These are phyloP conservation scores for Pyrocoelia pectoralis DNA, from an alignment of 2,888 invertebrate genomes.

Conservation along the genomic window DNA sequence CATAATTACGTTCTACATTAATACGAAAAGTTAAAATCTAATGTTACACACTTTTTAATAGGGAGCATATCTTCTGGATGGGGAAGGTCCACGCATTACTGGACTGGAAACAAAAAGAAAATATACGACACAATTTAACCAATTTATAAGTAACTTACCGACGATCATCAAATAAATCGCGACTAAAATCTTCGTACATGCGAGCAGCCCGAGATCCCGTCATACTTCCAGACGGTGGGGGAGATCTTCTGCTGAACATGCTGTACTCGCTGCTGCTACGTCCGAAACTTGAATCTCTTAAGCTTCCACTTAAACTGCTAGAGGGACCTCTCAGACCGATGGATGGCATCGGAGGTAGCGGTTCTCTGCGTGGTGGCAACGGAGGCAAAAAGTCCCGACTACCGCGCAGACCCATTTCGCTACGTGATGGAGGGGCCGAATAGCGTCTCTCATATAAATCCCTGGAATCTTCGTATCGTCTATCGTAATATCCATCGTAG, in stretches of 20 bases:
- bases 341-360: conserved; percentile 76
- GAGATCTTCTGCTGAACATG: conserved; percentile 85
- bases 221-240: conserved; percentile 62
- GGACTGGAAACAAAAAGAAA: too few species aligned
- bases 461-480: conserved; percentile 80
- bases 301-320: conserved; percentile 68
- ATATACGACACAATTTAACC: neutral
- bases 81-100: conserved; percentile 82
- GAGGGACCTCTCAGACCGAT: conserved; percentile 64
- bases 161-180: conserved; percentile 88
- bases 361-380: conserved; percentile 74
- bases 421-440: conserved; percentile 65
- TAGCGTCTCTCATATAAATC: conserved; percentile 85
- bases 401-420: conserved; percentile 55
- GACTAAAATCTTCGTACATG: conserved; percentile 88
- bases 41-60: conserved; percentile 67
- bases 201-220: conserved; percentile 62
- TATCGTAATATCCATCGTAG: conserved; percentile 83
- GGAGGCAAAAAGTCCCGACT: conserved; percentile 75
- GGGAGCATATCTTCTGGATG: conserved; percentile 86
- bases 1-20: too few species aligned
- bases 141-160: conserved; percentile 64
- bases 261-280: conserved; percentile 70
- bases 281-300: conserved; percentile 70
- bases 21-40: too few species aligned